These are phyloP conservation scores for Pica pica DNA, from an alignment of 2,113 vertebrate genomes.

Conservation along the genomic window DNA sequence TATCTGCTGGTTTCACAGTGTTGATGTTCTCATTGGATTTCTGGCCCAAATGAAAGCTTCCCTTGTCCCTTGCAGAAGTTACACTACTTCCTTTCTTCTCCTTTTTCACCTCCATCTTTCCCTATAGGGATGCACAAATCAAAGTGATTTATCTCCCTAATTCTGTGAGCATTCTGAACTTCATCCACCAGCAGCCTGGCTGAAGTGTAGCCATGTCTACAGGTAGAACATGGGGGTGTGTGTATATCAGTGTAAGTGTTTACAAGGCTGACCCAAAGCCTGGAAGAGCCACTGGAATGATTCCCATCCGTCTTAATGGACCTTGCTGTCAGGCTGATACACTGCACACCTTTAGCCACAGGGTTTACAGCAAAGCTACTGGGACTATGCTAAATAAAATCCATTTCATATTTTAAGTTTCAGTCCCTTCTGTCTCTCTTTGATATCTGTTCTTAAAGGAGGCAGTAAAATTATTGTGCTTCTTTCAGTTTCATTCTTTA, in stretches of 20 bases:
- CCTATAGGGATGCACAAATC: neutral
- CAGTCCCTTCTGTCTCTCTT: neutral
- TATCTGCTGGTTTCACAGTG: neutral
- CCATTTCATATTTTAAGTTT: neutral
- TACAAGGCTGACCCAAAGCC: neutral
- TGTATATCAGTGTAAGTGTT: neutral
- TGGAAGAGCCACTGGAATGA: neutral
- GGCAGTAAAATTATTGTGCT: neutral
- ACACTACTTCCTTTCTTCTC: neutral
- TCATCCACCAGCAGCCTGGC: neutral
- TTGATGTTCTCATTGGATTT: neutral
- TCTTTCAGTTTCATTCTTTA: neutral
- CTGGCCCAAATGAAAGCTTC: neutral
- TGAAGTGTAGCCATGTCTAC: neutral
- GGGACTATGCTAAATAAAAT: neutral
- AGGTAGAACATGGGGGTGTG: neutral
- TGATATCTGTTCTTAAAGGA: neutral
- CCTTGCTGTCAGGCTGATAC: rapidly evolving
- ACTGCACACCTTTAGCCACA: neutral
- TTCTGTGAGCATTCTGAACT: neutral
- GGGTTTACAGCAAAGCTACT: neutral
- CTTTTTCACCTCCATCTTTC: neutral
- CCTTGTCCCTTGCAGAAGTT: neutral
- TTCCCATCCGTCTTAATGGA: neutral
- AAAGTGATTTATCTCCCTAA: neutral